Conservation (phyloP, 2,888 invertebrate genomes). For the Rotaria magnacalcarata region DNA sequence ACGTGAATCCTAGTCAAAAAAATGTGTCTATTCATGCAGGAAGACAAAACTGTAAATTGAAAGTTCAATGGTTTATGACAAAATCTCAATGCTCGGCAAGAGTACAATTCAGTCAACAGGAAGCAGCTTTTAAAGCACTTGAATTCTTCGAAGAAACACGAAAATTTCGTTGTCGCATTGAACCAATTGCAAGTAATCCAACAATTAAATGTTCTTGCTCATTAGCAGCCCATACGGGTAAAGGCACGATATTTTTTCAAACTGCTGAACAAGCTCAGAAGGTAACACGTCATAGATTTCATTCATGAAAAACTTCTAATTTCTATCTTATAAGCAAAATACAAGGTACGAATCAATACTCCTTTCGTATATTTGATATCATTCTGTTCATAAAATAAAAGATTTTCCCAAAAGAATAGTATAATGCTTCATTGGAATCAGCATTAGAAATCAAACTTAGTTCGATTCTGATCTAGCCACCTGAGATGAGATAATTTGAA, state of each 20-base stretch:
- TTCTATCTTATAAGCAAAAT: too few species aligned
- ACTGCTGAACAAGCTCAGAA: neutral
- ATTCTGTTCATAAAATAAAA: too few species aligned
- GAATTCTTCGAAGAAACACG: neutral
- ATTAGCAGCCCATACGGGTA: neutral
- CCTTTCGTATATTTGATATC: too few species aligned
- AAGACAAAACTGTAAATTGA: slow-evolving; percentile 12
- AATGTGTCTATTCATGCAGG: neutral
- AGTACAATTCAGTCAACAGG: neutral
- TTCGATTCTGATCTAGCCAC: too few species aligned
- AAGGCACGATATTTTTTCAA: neutral
- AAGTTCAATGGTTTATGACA: slow-evolving; percentile 7
- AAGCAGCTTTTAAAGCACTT: neutral
- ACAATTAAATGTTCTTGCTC: neutral
- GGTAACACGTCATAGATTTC: neutral
- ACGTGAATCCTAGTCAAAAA: neutral
- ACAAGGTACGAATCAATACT: too few species aligned
- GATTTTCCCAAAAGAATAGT: too few species aligned
- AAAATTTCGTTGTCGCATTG: neutral
- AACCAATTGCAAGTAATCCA: neutral
- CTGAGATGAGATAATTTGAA: too few species aligned
- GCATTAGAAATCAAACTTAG: too few species aligned
- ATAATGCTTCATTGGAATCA: too few species aligned
- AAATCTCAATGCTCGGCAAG: neutral
- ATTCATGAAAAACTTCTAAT: too few species aligned